Evolutionary conservation across 2,888 invertebrate species (phyloP), one percentile per base, ranked within the genome.

Genomic region (Molanna angustata): DNA sequence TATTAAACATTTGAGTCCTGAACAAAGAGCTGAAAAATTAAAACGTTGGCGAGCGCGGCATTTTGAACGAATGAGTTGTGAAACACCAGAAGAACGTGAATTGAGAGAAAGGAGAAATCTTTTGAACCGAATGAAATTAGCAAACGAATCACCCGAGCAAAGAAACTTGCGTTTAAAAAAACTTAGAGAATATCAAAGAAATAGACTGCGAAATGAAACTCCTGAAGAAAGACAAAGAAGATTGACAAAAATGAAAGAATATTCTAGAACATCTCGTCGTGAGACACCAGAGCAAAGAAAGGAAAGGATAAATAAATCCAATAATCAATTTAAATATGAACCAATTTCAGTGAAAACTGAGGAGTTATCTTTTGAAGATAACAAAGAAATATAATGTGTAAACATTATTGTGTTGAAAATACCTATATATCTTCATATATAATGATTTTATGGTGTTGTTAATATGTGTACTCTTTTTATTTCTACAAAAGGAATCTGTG

Each of bases 171-270:
- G 49, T 9, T 31, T 42, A 3, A 49, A 33, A 16, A 41, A 31
- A 6, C 13, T 42, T 4, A 32, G 42, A n/a, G 42, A 49, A 14
- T 49, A 49, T n/a, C 49, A 42, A 22, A 41, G 33, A 14, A 21
- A 19, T 1, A 37, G 49, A 20, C 21, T 49, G 4, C 11, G 42
- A 20, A 42, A 42, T 7, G 42, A 49, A n/a, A 42, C 49, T 9
- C 33, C 42, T 2, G 49, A 49, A 7, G 33, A 49, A 27, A 41
- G 49, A 4, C 19, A 49, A 22, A n/a, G 49, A 1, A 20, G 49
- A 16, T 19, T 49, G 35, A 33, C 39, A 19, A 42, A 41, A n/a
- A 41, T 41, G 41, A 41, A 41, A 21, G 41, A 41, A 21, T 41
- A 41, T 13, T 14, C 41, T 11, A 3, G 41, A 14, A 41, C 16